Base-by-base conservation (phyloP, 1,140 invertebrate genomes). In the Uloborus diversus region DNA sequence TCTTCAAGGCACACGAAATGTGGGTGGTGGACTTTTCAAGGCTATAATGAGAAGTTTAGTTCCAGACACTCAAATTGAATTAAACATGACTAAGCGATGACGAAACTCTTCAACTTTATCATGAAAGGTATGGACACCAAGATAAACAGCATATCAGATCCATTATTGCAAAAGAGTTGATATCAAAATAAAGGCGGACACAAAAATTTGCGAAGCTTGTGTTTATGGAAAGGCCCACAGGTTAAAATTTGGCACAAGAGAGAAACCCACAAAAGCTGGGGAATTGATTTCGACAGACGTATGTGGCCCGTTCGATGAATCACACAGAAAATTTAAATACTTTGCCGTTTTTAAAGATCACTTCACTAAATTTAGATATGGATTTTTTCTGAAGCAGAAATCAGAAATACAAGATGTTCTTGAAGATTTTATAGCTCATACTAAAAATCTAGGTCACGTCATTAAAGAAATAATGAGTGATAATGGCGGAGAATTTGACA, bases 221-320 rank as follows among this genome's bases (percentile, higher is more conserved):
- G 17, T 35, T 4, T 37, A 51, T 68, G 64, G 81, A 4, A 70
- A 71, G 59, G 25, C 13, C 4, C 65, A 64, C 27, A n/a, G 76
- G 14, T 33, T 57, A n/a, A 47, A 62, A 11, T 80, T 76, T 64
- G n/a, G 47, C 9, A 79, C 5, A 9, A 62, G 17, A 2, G 4
- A 28, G 25, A 68, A 70, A 47, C 14, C 75, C 17, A 25, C 20
- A 13, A 64, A 20, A 9, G n/a, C 59, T 17, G 76, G 62, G 4
- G 42, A 66, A 49, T 32, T 80, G 2, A 59, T 80, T 11, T 65
- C 76, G n/a, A 17, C 49, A n/a, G n/a, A n/a, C n/a, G n/a, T n/a
- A n/a, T n/a, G n/a, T n/a, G n/a, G n/a, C n/a, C n/a, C n/a, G n/a
- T n/a, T n/a, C n/a, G n/a, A n/a, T n/a, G n/a, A n/a, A n/a, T n/a